Evolutionary conservation across 2,888 invertebrate species (phyloP).

Genomic region (Calephelis perditalis): DNA sequence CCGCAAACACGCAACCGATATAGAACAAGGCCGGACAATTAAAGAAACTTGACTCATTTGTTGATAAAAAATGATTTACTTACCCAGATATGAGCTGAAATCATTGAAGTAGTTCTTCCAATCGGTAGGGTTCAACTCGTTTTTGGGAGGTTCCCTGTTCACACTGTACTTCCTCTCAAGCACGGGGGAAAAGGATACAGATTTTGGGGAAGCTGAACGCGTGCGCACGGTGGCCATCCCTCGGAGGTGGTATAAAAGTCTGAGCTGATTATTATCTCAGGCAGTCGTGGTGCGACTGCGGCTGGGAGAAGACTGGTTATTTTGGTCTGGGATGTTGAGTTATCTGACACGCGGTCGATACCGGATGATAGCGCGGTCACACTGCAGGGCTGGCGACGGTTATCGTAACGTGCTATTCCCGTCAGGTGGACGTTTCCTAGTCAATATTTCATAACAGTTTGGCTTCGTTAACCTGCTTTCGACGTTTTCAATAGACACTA

Average conservation of each 20-base stretch:
- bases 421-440: conserved; percentile 73
- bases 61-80: conserved; percentile 47
- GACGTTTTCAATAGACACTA: conserved; percentile 18
- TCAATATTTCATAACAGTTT: conserved; percentile 64
- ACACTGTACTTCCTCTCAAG: conserved; percentile 77
- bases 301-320: conserved; percentile 69
- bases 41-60: conserved; percentile 59
- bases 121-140: conserved; percentile 57
- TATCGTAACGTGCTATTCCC: conserved; percentile 73
- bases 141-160: conserved; percentile 51
- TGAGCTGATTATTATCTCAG: conserved; percentile 44
- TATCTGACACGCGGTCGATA: conserved; percentile 65
- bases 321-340: conserved; percentile 59
- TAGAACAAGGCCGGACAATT: conserved; percentile 70
- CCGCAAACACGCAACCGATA: conserved; percentile 67
- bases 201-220: conserved; percentile 81
- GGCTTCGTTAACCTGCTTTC: conserved; percentile 63
- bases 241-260: conserved; percentile 61
- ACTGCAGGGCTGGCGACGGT: conserved; percentile 62
- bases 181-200: conserved; percentile 81
- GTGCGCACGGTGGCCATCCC: conserved; percentile 80
- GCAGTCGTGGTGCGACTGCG: conserved; percentile 71
- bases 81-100: conserved; percentile 74
- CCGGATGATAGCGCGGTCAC: conserved; percentile 68
- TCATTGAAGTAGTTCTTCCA: conserved; percentile 72